Conservation (phyloP, 2,888 invertebrate species). For the Eurytoma californica region DNA sequence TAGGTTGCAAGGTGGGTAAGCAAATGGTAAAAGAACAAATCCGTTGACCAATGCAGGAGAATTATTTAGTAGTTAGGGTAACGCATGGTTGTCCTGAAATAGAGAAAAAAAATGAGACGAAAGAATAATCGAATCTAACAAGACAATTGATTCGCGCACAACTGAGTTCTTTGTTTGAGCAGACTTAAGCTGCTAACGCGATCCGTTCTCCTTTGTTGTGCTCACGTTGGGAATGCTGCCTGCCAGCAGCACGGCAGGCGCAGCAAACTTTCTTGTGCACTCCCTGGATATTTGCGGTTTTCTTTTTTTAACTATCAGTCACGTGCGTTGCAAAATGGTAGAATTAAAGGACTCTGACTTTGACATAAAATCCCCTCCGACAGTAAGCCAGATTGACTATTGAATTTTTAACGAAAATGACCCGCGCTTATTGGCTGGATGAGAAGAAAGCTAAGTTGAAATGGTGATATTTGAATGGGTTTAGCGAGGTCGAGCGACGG, state of each 20-base stretch:
- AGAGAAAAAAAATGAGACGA: neutral
- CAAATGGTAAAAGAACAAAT: too few species aligned
- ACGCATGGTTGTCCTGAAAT: neutral
- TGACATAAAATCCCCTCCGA: too few species aligned
- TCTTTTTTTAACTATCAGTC: too few species aligned
- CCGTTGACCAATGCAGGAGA: too few species aligned
- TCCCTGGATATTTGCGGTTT: neutral
- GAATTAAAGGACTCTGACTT: too few species aligned
- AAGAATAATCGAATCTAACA: neutral
- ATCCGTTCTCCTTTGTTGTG: conserved; percentile 40
- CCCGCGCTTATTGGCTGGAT: neutral
- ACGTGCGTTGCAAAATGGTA: neutral
- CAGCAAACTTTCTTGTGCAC: neutral
- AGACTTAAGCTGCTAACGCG: conserved; percentile 10
- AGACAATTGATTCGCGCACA: conserved; percentile 25
- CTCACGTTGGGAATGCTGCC: neutral
- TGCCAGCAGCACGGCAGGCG: neutral
- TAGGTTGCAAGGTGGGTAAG: too few species aligned
- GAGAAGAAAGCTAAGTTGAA: too few species aligned
- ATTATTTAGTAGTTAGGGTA: too few species aligned
- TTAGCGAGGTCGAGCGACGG: conserved; percentile 50
- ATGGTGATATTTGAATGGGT: too few species aligned
- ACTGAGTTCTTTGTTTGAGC: conserved; percentile 33
- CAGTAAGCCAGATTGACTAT: neutral
- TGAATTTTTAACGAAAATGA: neutral